phyloP scores from a whole-genome alignment of 2,113 vertebrate species.

The Alexandromys fortis region DNA sequence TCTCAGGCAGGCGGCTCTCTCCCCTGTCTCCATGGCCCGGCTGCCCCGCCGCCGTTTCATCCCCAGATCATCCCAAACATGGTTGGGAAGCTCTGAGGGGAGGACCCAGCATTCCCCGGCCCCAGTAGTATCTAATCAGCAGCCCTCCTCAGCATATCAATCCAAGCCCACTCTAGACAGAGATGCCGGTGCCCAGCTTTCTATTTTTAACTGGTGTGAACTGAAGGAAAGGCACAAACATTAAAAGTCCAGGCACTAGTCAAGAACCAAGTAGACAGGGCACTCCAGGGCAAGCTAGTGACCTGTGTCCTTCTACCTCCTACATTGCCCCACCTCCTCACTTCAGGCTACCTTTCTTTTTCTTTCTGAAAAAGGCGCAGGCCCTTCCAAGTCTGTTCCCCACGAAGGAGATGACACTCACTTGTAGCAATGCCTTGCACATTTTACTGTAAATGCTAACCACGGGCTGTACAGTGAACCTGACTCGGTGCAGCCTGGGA shows the following conservation, averaged over 20 bases:
- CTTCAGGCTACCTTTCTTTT: neutral
- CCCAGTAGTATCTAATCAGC: slow-evolving; percentile 74
- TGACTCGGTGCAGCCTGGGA: no score
- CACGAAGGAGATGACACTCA: neutral
- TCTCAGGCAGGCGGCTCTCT: neutral
- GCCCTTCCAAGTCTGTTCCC: neutral
- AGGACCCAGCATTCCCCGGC: slow-evolving; percentile 59
- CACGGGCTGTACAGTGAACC: neutral
- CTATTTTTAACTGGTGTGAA: slow-evolving; percentile 86
- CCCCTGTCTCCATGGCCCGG: neutral
- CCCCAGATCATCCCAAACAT: slow-evolving; percentile 64
- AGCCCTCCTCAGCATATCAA: slow-evolving; percentile 80
- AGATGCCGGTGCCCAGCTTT: slow-evolving; percentile 79
- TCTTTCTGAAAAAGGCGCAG: neutral
- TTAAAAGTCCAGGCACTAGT: slow-evolving; percentile 59
- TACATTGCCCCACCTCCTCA: neutral
- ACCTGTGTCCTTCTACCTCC: slow-evolving; percentile 68
- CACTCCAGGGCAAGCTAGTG: slow-evolving; percentile 67
- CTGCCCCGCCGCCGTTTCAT: neutral
- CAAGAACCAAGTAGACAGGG: slow-evolving; percentile 72
- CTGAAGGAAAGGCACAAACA: slow-evolving; percentile 67
- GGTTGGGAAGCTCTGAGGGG: slow-evolving; percentile 59
- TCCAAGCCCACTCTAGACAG: slow-evolving; percentile 83
- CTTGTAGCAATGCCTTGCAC: neutral
- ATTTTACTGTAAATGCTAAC: no score